These are phyloP conservation scores for Dolichoris vasculosae DNA, from an alignment of 1,140 invertebrate species.

Conservation along the genomic window DNA sequence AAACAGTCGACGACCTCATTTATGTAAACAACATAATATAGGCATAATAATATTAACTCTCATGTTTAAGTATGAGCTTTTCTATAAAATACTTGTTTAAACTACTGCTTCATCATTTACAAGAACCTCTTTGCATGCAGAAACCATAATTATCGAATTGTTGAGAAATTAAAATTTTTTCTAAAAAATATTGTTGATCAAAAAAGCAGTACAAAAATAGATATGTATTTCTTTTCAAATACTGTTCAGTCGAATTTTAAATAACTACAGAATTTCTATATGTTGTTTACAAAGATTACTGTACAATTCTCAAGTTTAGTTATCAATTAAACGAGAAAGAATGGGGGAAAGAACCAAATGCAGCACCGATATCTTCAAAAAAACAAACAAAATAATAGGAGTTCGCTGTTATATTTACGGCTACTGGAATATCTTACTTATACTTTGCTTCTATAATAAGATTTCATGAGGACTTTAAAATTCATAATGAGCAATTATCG, in stretches of 20 bases:
- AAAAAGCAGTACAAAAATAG: no score
- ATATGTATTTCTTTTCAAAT: no score
- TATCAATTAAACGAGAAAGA: background rate
- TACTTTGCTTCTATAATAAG: background rate
- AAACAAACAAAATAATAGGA: no score
- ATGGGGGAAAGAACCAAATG: background rate
- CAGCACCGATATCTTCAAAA: slow-evolving; percentile 37
- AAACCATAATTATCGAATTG: background rate
- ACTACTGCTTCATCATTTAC: no score
- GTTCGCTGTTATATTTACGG: background rate
- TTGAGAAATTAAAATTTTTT: no score
- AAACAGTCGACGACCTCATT: background rate
- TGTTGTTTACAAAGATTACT: background rate
- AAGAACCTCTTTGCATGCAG: no score
- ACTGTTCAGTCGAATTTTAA: no score
- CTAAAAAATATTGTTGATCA: no score
- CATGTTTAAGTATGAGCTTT: no score
- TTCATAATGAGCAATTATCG: slow-evolving; percentile 21
- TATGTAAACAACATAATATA: background rate
- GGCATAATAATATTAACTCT: background rate
- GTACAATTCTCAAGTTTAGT: background rate
- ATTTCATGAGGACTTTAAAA: background rate
- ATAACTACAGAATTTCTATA: slow-evolving; percentile 5
- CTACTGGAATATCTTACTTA: slow-evolving; percentile 38
- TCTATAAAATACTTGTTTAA: background rate